A percentile compares a stretch with the other conserved stretches of the same genome.
Evolutionary conservation across 2,888 invertebrate genomes (phyloP).

Genomic region (Clunio marinus): DNA sequence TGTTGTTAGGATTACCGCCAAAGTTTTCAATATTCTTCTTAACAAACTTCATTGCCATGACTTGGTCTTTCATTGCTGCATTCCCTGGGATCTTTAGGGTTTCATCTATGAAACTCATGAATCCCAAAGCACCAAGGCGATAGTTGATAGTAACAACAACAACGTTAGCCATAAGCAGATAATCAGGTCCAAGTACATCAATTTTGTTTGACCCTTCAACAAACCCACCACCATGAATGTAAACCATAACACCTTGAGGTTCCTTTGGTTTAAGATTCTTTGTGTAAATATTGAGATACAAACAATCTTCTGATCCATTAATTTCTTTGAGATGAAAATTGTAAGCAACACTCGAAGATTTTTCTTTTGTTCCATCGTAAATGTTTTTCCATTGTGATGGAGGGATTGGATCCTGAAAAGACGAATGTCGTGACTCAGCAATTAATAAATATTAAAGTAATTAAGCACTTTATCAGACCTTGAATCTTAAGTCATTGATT

Average conservation of each 20-base stretch:
- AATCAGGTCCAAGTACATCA: constrained; percentile 25
- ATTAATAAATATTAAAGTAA: neutral
- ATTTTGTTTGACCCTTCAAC: neutral
- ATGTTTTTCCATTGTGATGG: constrained; percentile 12
- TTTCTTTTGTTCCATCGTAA: constrained; percentile 20
- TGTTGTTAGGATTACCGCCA: constrained; percentile 54
- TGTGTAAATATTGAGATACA: constrained; percentile 26
- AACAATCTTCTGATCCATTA: constrained; percentile 30
- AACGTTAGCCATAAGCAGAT: constrained; percentile 24
- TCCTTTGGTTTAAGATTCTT: neutral
- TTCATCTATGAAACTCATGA: constrained; percentile 52
- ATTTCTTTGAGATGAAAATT: neutral
- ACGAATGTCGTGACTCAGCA: neutral
- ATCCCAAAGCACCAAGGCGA: constrained; percentile 44
- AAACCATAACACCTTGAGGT: constrained; percentile 32
- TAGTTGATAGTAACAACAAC: constrained; percentile 34
- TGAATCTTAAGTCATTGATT: too few relatives aligned
- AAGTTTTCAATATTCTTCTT: constrained; percentile 53
- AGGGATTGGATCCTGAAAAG: constrained; percentile 20
- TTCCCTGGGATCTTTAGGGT: constrained; percentile 54
- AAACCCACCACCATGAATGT: constrained; percentile 30
- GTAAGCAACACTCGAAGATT: neutral
- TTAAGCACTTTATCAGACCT: too few relatives aligned
- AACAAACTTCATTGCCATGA: constrained; percentile 54
- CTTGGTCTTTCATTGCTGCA: constrained; percentile 55